These are phyloP conservation scores for Aurelia aurita complex sp. Pacific DNA, from an alignment of 30 jellyfish, hydroid and myxozoan genomes.

Conservation along the genomic window DNA sequence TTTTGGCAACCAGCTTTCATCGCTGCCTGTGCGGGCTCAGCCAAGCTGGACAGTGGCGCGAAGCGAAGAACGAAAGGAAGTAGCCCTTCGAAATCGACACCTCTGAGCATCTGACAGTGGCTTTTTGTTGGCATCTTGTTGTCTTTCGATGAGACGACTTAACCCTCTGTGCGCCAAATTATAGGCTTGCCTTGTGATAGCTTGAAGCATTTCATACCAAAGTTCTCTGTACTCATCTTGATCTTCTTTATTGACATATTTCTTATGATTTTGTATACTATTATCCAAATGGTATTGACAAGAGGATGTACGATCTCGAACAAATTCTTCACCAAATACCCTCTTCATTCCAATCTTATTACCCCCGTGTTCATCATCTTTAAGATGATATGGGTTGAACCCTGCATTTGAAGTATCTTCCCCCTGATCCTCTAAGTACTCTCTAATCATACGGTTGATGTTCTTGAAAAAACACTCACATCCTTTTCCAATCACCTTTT, in stretches of 20 bases:
- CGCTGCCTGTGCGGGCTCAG: slow-evolving; percentile 39
- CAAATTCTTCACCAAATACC: too few relatives aligned
- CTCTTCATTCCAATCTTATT: too few relatives aligned
- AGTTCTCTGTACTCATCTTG: slow-evolving; percentile 8
- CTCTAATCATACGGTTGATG: too few relatives aligned
- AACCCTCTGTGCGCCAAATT: slow-evolving; percentile 28
- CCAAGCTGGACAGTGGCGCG: slow-evolving; percentile 41
- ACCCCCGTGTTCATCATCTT: too few relatives aligned
- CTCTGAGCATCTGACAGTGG: slow-evolving; percentile 15
- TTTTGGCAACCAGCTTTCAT: slow-evolving; percentile 37
- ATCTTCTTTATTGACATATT: slow-evolving; percentile 13
- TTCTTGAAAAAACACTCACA: too few relatives aligned
- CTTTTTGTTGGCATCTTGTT: slow-evolving; percentile 16
- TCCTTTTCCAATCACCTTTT: too few relatives aligned
- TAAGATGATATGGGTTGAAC: too few relatives aligned
- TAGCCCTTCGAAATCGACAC: slow-evolving; percentile 32
- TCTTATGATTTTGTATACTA: too few relatives aligned
- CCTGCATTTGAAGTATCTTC: too few relatives aligned
- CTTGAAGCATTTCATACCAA: slow-evolving; percentile 22
- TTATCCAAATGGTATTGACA: too few relatives aligned
- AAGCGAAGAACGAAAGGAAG: slow-evolving; percentile 6
- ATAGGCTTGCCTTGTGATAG: slow-evolving; percentile 48
- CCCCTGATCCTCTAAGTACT: too few relatives aligned
- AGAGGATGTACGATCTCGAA: too few relatives aligned
- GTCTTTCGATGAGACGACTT: background rate